A percentile compares a stretch with the other conserved stretches of the same genome.
Conservation (phyloP, 1,140 invertebrate genomes). For the Latrodectus geometricus region DNA sequence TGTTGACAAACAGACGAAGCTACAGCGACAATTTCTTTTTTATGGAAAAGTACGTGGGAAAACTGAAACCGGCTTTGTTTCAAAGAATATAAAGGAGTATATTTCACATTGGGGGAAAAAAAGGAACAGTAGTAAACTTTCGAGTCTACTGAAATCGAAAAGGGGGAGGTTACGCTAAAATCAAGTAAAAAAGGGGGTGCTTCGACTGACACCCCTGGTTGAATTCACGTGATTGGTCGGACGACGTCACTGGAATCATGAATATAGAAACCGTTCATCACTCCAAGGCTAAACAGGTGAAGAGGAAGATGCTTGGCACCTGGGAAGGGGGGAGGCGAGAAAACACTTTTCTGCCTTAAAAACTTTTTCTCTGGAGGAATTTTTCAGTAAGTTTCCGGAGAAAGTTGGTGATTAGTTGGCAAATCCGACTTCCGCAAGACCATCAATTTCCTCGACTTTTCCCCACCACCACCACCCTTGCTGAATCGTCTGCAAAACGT, state of each 20-base stretch:
- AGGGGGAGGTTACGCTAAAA: not conserved
- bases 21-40: no score
- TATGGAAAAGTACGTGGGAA: no score
- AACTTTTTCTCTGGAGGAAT: not conserved
- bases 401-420: constrained; percentile 50
- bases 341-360: not conserved
- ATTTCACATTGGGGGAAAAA: not conserved
- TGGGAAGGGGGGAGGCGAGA: not conserved
- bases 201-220: not conserved
- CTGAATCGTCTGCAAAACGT: not conserved
- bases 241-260: constrained; percentile 24
- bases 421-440: constrained; percentile 43
- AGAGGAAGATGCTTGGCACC: constrained; percentile 45
- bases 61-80: no score
- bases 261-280: constrained; percentile 58
- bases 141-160: not conserved
- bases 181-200: constrained; percentile 6
- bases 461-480: not conserved
- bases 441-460: constrained; percentile 28
- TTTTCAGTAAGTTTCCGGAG: constrained; percentile 42
- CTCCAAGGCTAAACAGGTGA: constrained; percentile 39
- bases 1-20: no score
- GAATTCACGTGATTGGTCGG: not conserved
- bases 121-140: not conserved
- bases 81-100: not conserved